A percentile compares a stretch with the other conserved stretches of the same genome.
Evolutionary conservation across 2,113 vertebrate genomes (phyloP).

Genomic region (Strix aluco): DNA sequence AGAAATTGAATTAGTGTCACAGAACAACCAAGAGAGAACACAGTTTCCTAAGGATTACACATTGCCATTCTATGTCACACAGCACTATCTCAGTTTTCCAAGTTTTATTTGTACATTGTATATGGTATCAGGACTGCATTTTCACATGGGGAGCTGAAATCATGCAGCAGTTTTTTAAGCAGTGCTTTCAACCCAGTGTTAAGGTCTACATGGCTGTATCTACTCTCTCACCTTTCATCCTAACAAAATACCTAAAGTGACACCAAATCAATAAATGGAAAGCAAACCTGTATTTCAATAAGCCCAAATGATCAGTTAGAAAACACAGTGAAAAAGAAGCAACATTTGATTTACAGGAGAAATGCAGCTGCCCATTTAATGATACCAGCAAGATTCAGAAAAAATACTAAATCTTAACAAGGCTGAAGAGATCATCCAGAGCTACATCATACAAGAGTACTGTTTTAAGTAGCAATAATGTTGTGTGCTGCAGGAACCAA

Average conservation of each 20-base stretch:
- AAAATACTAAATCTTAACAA: background rate
- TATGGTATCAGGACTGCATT: background rate
- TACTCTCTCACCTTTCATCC: background rate
- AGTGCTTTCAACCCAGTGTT: background rate
- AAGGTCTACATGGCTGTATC: background rate
- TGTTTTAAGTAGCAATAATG: background rate
- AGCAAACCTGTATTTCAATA: background rate
- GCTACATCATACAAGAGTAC: background rate
- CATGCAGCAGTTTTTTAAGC: background rate
- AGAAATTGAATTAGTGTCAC: background rate
- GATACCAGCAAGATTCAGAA: background rate
- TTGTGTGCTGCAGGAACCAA: background rate
- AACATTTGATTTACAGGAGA: background rate
- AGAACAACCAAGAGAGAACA: background rate
- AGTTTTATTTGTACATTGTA: background rate
- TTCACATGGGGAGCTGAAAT: background rate
- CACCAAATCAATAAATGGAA: background rate
- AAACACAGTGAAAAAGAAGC: background rate
- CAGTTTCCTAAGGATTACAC: background rate
- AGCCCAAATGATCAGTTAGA: background rate
- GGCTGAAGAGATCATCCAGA: background rate
- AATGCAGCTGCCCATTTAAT: background rate
- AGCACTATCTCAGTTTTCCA: background rate
- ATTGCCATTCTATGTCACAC: accelerated
- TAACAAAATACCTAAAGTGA: background rate